Base-by-base conservation (phyloP, 1,140 invertebrate species). In the Globodera ellingtonae region DNA sequence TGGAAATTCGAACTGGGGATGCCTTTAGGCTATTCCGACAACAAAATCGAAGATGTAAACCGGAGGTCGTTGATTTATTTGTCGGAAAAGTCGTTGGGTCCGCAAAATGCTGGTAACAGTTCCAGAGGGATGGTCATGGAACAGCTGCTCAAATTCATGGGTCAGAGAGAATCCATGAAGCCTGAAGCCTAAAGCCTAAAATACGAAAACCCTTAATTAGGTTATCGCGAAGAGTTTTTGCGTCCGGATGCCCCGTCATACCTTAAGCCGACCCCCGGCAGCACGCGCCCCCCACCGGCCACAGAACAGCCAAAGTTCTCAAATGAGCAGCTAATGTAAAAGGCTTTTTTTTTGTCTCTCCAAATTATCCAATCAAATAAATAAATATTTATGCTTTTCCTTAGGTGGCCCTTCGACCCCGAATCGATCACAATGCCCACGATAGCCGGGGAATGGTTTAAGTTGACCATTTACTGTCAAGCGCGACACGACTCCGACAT, bases 101-200 rank as follows among this genome's bases (percentile, higher is more conserved):
- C 72, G 21, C 46, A 67, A 5, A 56, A 81, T 75, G 79, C 71
- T n/a, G 86, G 80, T 24, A 87, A 87, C 78, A 78, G 78, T 62
- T 86, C 86, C 1, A 66, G 86, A 35, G 86, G 86, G 67, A 81
- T 83, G 76, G 80, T 89, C n/a, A 87, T 87, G 86, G 84, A 83
- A 56, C 86, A 87, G 67, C 62, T 87, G 46, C 56, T 62, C 15
- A 62, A 62, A 15, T 62, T 62, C 15, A 62, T 62, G 56, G 56
- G 56, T 62, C 6, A 13, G 56, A 6, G 13, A 5, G 50, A 62
- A 62, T 62, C 56, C 15, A 3, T 21, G 3, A 6, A 6, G 5
- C n/a, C n/a, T n/a, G n/a, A n/a, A n/a, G n/a, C n/a, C n/a, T n/a
- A n/a, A n/a, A n/a, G n/a, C 10, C 56, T 18, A 18, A 9, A 69